Conservation (phyloP, 2,888 invertebrate genomes). For the Peribatodes rhomboidaria region DNA sequence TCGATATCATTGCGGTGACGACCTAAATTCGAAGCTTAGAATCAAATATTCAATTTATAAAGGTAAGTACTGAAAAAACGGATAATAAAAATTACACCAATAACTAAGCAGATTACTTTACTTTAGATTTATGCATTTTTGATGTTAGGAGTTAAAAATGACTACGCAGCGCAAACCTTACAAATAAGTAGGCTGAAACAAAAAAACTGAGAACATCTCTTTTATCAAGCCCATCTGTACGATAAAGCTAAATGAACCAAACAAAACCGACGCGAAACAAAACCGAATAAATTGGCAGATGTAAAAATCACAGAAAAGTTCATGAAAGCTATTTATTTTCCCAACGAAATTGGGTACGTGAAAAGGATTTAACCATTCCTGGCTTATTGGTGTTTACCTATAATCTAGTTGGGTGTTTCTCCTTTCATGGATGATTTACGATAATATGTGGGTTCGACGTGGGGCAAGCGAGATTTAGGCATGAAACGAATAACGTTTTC, state of each 20-base stretch:
- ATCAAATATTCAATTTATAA: too few species aligned
- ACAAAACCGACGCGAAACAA: slow-evolving; percentile 31
- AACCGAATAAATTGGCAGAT: slow-evolving; percentile 32
- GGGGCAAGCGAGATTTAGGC: slow-evolving; percentile 10
- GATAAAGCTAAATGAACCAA: slow-evolving; percentile 17
- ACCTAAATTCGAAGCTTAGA: too few species aligned
- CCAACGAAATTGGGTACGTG: slow-evolving; percentile 34
- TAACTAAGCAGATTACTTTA: too few species aligned
- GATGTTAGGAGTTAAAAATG: too few species aligned
- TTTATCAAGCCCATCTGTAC: slow-evolving; percentile 13
- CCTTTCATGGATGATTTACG: slow-evolving; percentile 30
- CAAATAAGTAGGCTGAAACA: background rate
- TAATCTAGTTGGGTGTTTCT: slow-evolving; percentile 37
- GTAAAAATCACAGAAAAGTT: slow-evolving; percentile 29
- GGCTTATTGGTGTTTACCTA: slow-evolving; percentile 38
- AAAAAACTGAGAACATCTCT: slow-evolving; percentile 9
- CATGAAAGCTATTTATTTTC: slow-evolving; percentile 41
- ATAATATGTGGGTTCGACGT: slow-evolving; percentile 10
- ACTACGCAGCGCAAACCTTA: background rate
- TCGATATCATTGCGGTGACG: background rate
- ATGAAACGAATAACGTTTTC: background rate
- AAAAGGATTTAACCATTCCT: slow-evolving; percentile 37
- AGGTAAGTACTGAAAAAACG: background rate
- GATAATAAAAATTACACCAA: too few species aligned
- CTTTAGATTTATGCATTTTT: background rate